Conservation (phyloP, 2,113 vertebrate species). For the Scophthalmus maximus region DNA sequence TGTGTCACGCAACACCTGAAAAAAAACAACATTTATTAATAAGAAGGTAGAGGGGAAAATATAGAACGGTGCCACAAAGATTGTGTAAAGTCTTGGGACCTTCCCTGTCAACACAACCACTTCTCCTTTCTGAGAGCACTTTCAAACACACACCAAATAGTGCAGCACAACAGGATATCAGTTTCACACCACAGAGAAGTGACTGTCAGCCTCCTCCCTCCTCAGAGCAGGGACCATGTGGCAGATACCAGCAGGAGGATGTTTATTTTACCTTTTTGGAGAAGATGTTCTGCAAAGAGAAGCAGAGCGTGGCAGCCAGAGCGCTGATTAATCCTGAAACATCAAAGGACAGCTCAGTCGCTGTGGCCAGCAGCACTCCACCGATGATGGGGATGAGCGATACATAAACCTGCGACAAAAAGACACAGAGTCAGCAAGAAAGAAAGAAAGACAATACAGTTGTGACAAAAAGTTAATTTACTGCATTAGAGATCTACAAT, state of each 20-base stretch:
- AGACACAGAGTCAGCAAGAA: constrained; percentile 8
- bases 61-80: too few species aligned
- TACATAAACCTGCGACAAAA: constrained; percentile 87
- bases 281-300: constrained; percentile 99
- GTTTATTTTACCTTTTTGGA: constrained; percentile 96
- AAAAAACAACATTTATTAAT: neutral
- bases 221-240: neutral
- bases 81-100: neutral
- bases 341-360: constrained; percentile 95
- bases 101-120: neutral
- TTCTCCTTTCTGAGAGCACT: neutral
- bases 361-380: constrained; percentile 94
- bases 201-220: too few species aligned
- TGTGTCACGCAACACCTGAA: constrained; percentile 93
- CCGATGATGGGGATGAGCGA: constrained; percentile 97
- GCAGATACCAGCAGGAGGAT: neutral
- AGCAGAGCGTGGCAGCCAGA: constrained; percentile 95
- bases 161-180: neutral
- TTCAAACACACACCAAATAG: neutral
- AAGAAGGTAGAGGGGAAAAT: too few species aligned
- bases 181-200: neutral
- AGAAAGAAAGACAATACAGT: neutral
- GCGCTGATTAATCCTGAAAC: constrained; percentile 95
- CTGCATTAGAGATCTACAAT: neutral
- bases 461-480: too few species aligned